Evolutionary conservation across 2,797 vertebrate genomes (phyloP).

Genomic region (Prunella strophiata): DNA sequence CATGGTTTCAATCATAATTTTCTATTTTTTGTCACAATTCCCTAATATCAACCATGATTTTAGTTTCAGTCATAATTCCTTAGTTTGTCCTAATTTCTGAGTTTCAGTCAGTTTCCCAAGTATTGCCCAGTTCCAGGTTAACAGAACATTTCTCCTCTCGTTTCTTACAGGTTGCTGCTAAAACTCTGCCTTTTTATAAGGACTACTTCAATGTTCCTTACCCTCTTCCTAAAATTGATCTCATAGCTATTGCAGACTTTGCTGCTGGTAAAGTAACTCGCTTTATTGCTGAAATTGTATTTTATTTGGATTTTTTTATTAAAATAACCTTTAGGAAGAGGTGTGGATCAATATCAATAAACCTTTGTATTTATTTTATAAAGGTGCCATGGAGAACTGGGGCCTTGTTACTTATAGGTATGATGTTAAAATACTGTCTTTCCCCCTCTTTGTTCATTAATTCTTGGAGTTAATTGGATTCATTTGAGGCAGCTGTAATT

Average conservation of each 20-base stretch:
- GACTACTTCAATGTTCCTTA: constrained; percentile 99
- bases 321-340: constrained; percentile 37
- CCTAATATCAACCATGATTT: too few relatives aligned
- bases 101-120: not conserved
- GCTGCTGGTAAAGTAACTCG: constrained; percentile 93
- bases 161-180: constrained; percentile 91
- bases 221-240: constrained; percentile 98
- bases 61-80: accelerated
- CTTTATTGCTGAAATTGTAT: constrained; percentile 52
- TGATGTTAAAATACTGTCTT: constrained; percentile 71
- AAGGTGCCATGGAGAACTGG: constrained; percentile 99
- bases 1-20: not conserved
- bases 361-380: constrained; percentile 80
- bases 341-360: constrained; percentile 62
- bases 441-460: constrained; percentile 59
- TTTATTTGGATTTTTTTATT: constrained; percentile 52
- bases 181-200: constrained; percentile 99
- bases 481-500: not conserved
- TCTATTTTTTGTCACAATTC: not conserved
- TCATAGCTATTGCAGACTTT: constrained; percentile 99
- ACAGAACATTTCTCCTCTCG: constrained; percentile 31
- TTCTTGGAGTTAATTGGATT: constrained; percentile 27
- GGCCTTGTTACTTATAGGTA: constrained; percentile 99
- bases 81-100: accelerated
- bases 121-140: not conserved